Evolutionary conservation across 2,113 vertebrate genomes (phyloP).

Genomic region (Leptobrachium ailaonicum): DNA sequence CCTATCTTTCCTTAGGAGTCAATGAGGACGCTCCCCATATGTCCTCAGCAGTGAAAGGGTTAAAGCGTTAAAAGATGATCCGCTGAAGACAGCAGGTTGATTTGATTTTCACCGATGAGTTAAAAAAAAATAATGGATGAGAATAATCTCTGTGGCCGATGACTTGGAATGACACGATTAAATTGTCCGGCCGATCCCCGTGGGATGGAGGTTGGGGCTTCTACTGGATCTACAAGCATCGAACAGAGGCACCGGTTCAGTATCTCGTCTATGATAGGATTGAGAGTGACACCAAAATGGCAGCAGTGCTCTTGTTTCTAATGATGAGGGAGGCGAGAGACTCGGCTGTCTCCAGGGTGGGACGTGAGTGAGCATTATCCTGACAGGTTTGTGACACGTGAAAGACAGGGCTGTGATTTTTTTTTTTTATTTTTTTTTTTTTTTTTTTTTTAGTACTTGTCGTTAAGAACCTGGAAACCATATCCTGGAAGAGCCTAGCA

Average conservation of each 20-base stretch:
- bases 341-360: conserved; percentile 59
- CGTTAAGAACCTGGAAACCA: not conserved
- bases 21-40: no score
- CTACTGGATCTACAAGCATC: conserved; percentile 32
- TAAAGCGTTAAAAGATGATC: no score
- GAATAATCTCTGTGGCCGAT: no score
- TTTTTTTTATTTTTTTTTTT: not conserved
- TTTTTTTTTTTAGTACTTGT: no score
- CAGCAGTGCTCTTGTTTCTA: conserved; percentile 38
- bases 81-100: no score
- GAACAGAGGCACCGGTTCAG: conserved; percentile 44
- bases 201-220: conserved; percentile 43
- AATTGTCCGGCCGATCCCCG: conserved; percentile 40
- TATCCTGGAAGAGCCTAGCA: not conserved
- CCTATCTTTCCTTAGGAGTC: no score
- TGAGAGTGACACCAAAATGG: conserved; percentile 52
- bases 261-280: conserved; percentile 55
- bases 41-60: no score
- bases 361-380: conserved; percentile 30
- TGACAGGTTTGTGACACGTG: conserved; percentile 51
- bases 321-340: conserved; percentile 48
- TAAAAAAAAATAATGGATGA: no score
- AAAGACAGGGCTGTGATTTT: conserved; percentile 40
- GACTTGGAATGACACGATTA: no score
- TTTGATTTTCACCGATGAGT: no score